phyloP scores from a whole-genome alignment of 2,888 invertebrate genomes.

The Periphyllus acericola region DNA sequence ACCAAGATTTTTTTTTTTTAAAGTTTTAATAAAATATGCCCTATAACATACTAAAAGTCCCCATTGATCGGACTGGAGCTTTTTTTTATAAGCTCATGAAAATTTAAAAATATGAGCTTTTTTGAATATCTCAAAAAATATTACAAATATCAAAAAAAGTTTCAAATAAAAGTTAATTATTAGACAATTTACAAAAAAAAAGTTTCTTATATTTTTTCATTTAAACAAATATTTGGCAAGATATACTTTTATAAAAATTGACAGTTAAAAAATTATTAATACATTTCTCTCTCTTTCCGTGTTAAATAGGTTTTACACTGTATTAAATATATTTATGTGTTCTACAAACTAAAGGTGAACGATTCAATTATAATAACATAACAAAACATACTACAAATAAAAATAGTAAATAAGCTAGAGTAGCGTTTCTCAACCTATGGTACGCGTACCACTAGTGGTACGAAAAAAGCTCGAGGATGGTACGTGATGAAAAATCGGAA shows the following conservation, averaged over 20 bases:
- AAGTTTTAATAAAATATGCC: not conserved
- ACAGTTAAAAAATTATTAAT: not conserved
- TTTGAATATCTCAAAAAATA: not conserved
- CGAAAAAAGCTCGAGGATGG: too few relatives aligned
- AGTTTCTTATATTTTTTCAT: not conserved
- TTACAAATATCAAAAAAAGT: too few relatives aligned
- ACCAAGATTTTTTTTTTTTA: not conserved
- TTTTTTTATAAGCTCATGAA: not conserved
- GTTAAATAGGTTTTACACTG: too few relatives aligned
- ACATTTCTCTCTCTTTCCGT: not conserved
- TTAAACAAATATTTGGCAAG: too few relatives aligned
- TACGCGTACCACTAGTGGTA: too few relatives aligned
- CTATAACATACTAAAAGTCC: not conserved
- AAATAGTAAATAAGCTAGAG: too few relatives aligned
- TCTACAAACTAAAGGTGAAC: constrained; percentile 12
- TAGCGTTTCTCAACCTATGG: too few relatives aligned
- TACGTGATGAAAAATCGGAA: too few relatives aligned
- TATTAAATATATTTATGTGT: constrained; percentile 4
- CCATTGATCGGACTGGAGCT: not conserved
- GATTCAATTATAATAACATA: constrained; percentile 19
- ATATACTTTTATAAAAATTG: not conserved
- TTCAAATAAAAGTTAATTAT: not conserved
- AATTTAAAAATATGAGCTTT: not conserved
- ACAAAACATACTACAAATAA: too few relatives aligned
- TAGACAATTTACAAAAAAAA: constrained; percentile 10